Conservation (phyloP, 2,113 vertebrate genomes). For the Erinaceus europaeus region DNA sequence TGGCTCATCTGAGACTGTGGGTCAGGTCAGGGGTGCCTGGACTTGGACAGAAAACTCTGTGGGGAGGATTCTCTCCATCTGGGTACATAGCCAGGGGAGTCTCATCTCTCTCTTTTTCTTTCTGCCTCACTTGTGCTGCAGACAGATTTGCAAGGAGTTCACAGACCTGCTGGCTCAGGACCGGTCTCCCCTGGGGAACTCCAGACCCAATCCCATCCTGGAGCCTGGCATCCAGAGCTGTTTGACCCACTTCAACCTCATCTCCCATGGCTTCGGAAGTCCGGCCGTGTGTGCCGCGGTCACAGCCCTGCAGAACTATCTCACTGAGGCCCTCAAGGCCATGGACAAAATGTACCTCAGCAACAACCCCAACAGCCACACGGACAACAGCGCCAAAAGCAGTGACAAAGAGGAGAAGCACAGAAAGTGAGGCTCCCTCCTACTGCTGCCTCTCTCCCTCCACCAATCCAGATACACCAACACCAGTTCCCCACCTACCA, state of each 20-base stretch:
- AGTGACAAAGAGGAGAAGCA: conserved; percentile 99
- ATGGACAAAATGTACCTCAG: conserved; percentile 99
- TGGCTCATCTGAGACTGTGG: not conserved
- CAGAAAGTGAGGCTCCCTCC: conserved; percentile 92
- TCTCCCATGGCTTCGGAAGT: conserved; percentile 99
- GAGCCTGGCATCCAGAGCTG: conserved; percentile 99
- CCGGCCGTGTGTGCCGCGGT: conserved; percentile 97
- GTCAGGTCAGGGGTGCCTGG: not conserved
- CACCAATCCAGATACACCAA: too few species aligned
- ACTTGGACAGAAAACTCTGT: too few species aligned
- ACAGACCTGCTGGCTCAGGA: conserved; percentile 99
- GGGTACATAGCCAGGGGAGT: not conserved
- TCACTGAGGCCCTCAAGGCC: conserved; percentile 99
- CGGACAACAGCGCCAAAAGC: conserved; percentile 96
- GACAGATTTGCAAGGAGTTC: conserved; percentile 99
- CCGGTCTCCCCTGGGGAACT: conserved; percentile 98
- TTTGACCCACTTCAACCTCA: conserved; percentile 99
- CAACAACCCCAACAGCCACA: conserved; percentile 97
- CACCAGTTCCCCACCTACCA: too few species aligned
- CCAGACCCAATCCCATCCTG: conserved; percentile 96
- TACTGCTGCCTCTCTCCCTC: not conserved
- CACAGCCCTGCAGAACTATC: conserved; percentile 99
- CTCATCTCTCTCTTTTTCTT: conserved; percentile 53
- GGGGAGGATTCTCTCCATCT: too few species aligned
- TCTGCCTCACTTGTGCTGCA: conserved; percentile 82